Conservation (phyloP, 2,797 vertebrate species). For the Acrossocheilus fasciatus region DNA sequence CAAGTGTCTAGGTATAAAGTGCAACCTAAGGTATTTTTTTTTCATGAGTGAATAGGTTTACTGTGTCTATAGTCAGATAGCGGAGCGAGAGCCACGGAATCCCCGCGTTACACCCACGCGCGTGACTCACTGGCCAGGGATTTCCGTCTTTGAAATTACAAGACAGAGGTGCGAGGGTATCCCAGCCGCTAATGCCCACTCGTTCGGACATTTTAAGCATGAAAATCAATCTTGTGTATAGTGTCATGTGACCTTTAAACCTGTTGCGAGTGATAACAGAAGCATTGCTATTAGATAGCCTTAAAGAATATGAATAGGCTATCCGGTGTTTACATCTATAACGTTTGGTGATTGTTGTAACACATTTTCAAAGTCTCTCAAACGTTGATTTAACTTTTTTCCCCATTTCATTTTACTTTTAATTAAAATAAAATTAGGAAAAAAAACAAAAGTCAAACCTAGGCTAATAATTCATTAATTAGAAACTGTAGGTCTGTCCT, state of each 20-base stretch:
- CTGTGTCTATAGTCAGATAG: neutral
- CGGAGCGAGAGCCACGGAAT: slow-evolving; percentile 70
- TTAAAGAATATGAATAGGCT: too few species aligned
- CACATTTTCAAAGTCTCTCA: neutral
- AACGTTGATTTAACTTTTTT: neutral
- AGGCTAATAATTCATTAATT: neutral
- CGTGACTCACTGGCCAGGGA: slow-evolving; percentile 81
- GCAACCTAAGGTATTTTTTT: neutral
- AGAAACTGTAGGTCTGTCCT: neutral
- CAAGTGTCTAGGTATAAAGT: neutral
- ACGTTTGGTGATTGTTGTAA: neutral
- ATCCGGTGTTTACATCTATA: neutral
- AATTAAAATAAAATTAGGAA: neutral
- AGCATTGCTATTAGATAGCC: neutral
- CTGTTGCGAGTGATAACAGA: neutral
- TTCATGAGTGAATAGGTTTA: neutral
- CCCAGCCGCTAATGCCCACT: slow-evolving; percentile 35
- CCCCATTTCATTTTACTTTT: neutral
- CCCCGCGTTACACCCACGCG: slow-evolving; percentile 75
- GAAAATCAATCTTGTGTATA: neutral
- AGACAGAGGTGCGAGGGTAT: slow-evolving; percentile 57
- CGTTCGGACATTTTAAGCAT: neutral
- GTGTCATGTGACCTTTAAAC: slow-evolving; percentile 8
- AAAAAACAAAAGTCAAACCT: neutral
- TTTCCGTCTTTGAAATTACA: slow-evolving; percentile 78